phyloP scores from a whole-genome alignment of 2,888 invertebrate species.

The Ceraclea dissimilis region DNA sequence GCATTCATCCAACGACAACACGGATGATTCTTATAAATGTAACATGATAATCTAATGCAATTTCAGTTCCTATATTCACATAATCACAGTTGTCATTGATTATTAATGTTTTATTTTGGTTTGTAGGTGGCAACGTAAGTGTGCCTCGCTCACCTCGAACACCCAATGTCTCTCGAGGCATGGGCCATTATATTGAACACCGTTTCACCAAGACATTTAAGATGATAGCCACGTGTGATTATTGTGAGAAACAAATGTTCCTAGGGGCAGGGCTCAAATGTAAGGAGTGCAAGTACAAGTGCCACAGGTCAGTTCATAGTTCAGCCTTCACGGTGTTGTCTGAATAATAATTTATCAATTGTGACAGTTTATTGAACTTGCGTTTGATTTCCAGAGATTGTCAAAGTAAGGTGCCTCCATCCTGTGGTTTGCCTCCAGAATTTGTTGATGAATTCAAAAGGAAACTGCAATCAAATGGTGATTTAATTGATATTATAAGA shows the following conservation, averaged over 20 bases:
- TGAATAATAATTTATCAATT: not conserved
- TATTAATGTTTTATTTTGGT: not conserved
- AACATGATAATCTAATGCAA: no score
- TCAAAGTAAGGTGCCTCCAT: slow-evolving; percentile 84
- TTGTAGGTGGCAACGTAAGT: not conserved
- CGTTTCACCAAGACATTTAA: slow-evolving; percentile 84
- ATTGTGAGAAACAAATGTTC: slow-evolving; percentile 83
- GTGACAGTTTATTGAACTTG: no score
- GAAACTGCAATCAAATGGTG: slow-evolving; percentile 59
- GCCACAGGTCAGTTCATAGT: slow-evolving; percentile 50
- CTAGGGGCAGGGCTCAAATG: slow-evolving; percentile 79
- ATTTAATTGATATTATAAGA: slow-evolving; percentile 25
- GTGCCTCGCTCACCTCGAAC: slow-evolving; percentile 62
- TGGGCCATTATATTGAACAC: slow-evolving; percentile 87
- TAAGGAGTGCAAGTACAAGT: slow-evolving; percentile 91
- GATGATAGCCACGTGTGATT: slow-evolving; percentile 82
- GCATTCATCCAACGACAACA: not conserved
- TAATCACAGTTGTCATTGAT: no score
- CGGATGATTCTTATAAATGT: not conserved
- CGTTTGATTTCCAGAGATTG: slow-evolving; percentile 56
- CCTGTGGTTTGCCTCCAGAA: slow-evolving; percentile 84
- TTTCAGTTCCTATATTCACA: not conserved
- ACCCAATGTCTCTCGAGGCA: slow-evolving; percentile 65
- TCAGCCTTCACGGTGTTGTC: not conserved
- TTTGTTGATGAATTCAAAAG: slow-evolving; percentile 76